Percentiles rank a stretch among this genome's conserved stretches.
These are phyloP conservation scores for Pelecanoides urinatrix DNA, from an alignment of 2,113 vertebrate genomes.

Conservation along the genomic window DNA sequence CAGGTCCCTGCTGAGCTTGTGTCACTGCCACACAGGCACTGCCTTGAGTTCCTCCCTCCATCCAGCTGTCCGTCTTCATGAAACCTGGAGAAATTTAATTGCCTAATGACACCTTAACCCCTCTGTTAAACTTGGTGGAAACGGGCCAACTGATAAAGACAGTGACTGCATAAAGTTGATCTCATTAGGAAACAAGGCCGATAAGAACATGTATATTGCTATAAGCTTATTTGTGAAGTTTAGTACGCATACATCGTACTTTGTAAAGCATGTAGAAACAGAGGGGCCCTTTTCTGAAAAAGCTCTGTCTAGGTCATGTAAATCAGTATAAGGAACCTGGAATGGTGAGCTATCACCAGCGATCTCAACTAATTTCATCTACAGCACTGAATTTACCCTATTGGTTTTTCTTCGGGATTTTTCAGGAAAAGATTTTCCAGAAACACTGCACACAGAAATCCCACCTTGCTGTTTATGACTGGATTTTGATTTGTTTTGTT, in stretches of 20 bases:
- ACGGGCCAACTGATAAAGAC: background rate
- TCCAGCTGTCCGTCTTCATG: background rate
- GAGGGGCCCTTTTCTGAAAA: background rate
- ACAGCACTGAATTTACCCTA: background rate
- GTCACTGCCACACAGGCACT: background rate
- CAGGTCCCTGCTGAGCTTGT: background rate
- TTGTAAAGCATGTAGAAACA: background rate
- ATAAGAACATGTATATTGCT: rapidly evolving
- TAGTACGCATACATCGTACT: rapidly evolving
- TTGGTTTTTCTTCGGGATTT: background rate
- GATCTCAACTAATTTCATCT: background rate
- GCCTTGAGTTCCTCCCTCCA: background rate
- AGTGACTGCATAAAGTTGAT: background rate
- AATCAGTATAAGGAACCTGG: background rate
- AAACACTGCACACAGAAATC: background rate
- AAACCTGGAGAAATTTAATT: background rate
- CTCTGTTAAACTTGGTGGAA: background rate
- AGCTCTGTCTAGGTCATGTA: background rate
- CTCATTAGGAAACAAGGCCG: background rate
- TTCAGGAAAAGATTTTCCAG: background rate
- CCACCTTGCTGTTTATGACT: background rate
- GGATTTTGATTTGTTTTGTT: background rate
- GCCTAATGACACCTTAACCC: background rate
- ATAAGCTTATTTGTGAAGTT: background rate
- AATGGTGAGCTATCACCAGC: background rate